Evolutionary conservation across 2,888 invertebrate genomes (phyloP), one percentile per base, ranked within the genome.

Genomic region (Zelleria hepariella): DNA sequence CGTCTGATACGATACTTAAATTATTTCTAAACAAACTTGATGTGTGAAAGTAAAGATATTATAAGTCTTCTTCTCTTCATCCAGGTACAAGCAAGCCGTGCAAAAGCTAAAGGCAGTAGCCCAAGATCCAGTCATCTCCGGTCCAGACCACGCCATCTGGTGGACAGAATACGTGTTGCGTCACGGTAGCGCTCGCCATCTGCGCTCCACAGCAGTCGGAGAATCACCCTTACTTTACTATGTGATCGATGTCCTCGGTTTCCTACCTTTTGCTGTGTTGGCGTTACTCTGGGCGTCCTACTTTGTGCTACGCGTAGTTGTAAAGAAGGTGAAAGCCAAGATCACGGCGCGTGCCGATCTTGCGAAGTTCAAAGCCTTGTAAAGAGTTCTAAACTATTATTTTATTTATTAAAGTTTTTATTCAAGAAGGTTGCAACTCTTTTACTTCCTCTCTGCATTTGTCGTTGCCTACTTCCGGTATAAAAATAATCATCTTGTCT

Each of bases 151-250:
- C 55, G 89, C 90, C 0, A 67, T 89, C 0, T 86, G 86, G 82
- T 90, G 90, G 90, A 90, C 90, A 2, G 90, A 91, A 61, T 90
- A 90, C 64, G 81, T 90, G 6, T 63, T 91, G 15, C 78, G 82
- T 21, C 80, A 90, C 61, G 71, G 78, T 23, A 87, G 87, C 0
- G 86, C 89, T 0, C 72, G 72, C 5, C 82, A 86, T 63, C 73
- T 91, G 5, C 80, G 84, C 10, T 84, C 89, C 7, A 75, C 88
- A 15, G 76, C 74, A 1, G 77, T 82, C 5, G 85, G 84, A 20
- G 62, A 80, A 8, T 72, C 80, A 6, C 77, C 78, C 63, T 67
- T 75, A 59, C 75, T 80, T 66, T 87, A 87, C 63, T 83, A 80
- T 58, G 66, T 86, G 67, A 57, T 90, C 55, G 88, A 90, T 63